Conservation (phyloP, 2,888 invertebrate genomes). For the Xylocampa areola region DNA sequence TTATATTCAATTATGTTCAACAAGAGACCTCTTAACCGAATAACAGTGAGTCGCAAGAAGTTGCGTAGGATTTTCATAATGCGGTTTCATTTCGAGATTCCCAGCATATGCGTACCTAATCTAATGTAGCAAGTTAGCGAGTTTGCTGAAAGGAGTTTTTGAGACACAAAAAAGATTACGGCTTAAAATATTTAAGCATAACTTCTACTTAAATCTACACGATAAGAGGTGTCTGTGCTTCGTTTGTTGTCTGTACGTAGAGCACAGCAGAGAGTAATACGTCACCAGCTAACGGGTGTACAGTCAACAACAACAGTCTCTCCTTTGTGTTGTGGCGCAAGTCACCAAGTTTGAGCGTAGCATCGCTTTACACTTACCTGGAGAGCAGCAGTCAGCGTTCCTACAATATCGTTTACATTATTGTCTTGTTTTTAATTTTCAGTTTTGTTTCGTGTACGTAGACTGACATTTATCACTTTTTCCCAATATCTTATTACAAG, state of each 20-base stretch:
- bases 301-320: slow-evolving; percentile 3
- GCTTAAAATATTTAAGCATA: slow-evolving; percentile 47
- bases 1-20: background rate
- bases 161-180: slow-evolving; percentile 38
- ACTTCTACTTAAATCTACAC: slow-evolving; percentile 37
- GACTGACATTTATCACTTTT: too few relatives aligned
- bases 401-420: too few relatives aligned
- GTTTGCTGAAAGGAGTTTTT: slow-evolving; percentile 32
- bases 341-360: background rate
- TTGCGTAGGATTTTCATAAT: slow-evolving; percentile 27
- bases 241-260: background rate
- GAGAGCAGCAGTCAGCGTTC: too few relatives aligned
- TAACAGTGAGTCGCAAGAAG: slow-evolving; percentile 25
- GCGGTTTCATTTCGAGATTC: slow-evolving; percentile 33
- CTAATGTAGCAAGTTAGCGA: slow-evolving; percentile 33
- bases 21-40: slow-evolving; percentile 10
- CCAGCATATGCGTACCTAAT: slow-evolving; percentile 14
- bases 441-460: too few relatives aligned
- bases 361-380: too few relatives aligned
- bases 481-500: too few relatives aligned
- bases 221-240: slow-evolving; percentile 29
- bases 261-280: slow-evolving; percentile 26
- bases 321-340: slow-evolving; percentile 14
- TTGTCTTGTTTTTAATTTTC: too few relatives aligned
- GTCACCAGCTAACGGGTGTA: slow-evolving; percentile 22